Base-by-base conservation (phyloP, 2,113 vertebrate genomes). In the Sphaerodactylus townsendi region DNA sequence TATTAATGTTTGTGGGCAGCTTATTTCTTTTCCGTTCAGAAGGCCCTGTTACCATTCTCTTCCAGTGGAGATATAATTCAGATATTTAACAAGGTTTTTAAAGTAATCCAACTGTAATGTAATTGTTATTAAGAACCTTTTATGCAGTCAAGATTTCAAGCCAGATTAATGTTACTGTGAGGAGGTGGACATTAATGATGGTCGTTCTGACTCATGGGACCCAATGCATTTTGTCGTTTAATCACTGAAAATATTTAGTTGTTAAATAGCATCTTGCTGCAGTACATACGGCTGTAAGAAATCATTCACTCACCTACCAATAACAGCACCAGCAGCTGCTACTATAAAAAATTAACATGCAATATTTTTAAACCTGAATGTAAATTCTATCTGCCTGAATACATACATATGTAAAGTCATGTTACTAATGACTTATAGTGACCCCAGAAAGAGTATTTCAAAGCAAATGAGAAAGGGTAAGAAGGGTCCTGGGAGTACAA, bases 101-200 rank as follows among this genome's bases (percentile, higher is more conserved):
- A 56, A 84, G 21, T 44, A 37, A 48, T 70, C 77, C 56, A 53
- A 80, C 70, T 84, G 44, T 80, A 75, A 64, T 84, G 17, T 53
- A 15, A 65, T 71, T 71, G 35, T 64, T 84, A 65, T 37, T 87
- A 81, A 71, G 37, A 33, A 50, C 33, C 69, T 80, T 64, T 76
- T 41, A 80, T 80, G 48, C 71, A 83, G 69, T 37, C 44, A 84
- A 68, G 37, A 33, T 74, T 79, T 75, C 25, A 25, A 79, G 46
- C 59, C 62, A 48, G 30, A 39, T 74, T 75, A 80, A 39, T n/a
- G 41, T 70, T 70, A 79, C 21, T 71, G 62, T 80, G 64, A 25
- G 64, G 72, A 87, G 33, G 33, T 76, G 64, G 33, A 35, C 37
- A 50, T 87, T 80, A 87, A 76, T 48, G 82, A 80, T 76, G 62